phyloP scores from a whole-genome alignment of 2,113 vertebrate species.

The Passerina amoena region DNA sequence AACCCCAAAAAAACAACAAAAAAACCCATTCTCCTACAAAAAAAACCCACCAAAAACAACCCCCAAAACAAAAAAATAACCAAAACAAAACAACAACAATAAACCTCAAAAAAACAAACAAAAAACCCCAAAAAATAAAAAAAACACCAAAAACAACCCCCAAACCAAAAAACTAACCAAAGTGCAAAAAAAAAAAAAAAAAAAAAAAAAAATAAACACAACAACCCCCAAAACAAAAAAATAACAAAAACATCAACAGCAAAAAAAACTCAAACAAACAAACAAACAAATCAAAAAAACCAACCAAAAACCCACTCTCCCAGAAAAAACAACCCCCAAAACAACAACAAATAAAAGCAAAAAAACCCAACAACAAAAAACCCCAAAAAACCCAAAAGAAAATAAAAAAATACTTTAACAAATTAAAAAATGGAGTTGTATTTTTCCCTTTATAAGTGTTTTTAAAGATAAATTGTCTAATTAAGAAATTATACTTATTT shows the following conservation, averaged over 20 bases:
- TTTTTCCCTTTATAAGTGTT: neutral
- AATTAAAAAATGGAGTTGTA: neutral
- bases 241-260: too few species aligned
- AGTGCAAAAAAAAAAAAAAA: too few species aligned
- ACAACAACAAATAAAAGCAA: neutral
- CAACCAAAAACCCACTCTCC: neutral
- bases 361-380: neutral
- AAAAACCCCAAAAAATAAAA: too few species aligned
- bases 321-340: too few species aligned
- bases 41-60: neutral
- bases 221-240: neutral
- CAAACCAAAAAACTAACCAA: neutral
- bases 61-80: neutral
- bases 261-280: too few species aligned
- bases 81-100: neutral
- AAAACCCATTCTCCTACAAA: neutral
- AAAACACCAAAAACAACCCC: too few species aligned
- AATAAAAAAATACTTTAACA: too few species aligned
- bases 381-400: too few species aligned
- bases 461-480: neutral
- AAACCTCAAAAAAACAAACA: too few species aligned
- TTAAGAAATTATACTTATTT: neutral
- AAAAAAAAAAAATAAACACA: too few species aligned
- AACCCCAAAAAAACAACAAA: too few species aligned
- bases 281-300: too few species aligned